Percentiles rank a stretch among this genome's conserved stretches.
These are phyloP conservation scores for Erannis defoliaria DNA, from an alignment of 2,888 invertebrate species.

Conservation along the genomic window DNA sequence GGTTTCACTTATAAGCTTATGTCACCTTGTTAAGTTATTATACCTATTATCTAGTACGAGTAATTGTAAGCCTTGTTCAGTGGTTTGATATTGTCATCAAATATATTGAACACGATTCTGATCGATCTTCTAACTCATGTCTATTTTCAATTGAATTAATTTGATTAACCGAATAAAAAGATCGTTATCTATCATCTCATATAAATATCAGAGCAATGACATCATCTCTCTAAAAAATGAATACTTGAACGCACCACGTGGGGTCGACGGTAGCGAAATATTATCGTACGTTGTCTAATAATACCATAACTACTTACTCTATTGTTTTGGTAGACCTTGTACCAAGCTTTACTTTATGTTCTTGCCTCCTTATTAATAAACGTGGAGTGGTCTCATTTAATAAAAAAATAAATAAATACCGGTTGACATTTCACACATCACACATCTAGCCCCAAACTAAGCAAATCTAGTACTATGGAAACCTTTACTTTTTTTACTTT, in stretches of 20 bases:
- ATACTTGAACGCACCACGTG: slow-evolving; percentile 29
- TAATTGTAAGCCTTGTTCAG: no score
- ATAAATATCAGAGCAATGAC: slow-evolving; percentile 40
- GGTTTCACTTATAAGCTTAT: slow-evolving; percentile 25
- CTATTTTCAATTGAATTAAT: slow-evolving; percentile 38
- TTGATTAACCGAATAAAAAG: slow-evolving; percentile 37
- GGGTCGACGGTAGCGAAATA: slow-evolving; percentile 36
- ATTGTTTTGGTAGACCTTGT: slow-evolving; percentile 22
- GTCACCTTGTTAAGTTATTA: slow-evolving; percentile 26
- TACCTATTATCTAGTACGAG: neutral
- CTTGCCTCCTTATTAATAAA: neutral
- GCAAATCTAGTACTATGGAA: no score
- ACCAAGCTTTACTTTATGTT: slow-evolving; percentile 1
- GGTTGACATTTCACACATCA: no score
- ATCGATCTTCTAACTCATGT: slow-evolving; percentile 3
- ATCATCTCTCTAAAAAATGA: slow-evolving; percentile 37
- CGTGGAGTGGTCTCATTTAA: no score
- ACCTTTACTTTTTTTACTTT: no score
- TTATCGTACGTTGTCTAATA: slow-evolving; percentile 6
- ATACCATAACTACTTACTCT: slow-evolving; percentile 4
- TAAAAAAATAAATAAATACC: no score
- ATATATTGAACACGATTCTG: neutral
- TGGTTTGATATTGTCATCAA: slow-evolving; percentile 3
- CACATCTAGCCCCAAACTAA: no score
- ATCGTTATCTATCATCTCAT: slow-evolving; percentile 33